Evolutionary conservation across 1,140 invertebrate genomes (phyloP).

Genomic region (Scaptomyza montana): DNA sequence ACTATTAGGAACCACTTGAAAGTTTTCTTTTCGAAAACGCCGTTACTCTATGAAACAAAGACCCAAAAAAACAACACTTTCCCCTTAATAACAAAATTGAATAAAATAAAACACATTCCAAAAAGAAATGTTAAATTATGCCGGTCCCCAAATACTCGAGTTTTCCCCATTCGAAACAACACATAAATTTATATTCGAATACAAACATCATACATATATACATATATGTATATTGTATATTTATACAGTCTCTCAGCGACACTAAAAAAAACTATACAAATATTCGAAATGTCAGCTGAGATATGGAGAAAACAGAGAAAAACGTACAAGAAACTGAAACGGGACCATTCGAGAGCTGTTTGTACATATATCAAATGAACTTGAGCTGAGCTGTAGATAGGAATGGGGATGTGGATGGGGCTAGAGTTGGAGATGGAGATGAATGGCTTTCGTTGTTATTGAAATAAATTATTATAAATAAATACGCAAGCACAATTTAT

Average conservation of each 20-base stretch:
- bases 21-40: constrained; percentile 9
- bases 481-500: constrained; percentile 79
- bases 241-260: constrained; percentile 49
- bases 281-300: not conserved
- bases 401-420: not conserved
- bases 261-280: constrained; percentile 22
- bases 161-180: constrained; percentile 42
- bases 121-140: constrained; percentile 60
- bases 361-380: too few species aligned
- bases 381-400: not conserved
- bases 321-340: constrained; percentile 5
- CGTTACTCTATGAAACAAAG: not conserved
- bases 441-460: constrained; percentile 73
- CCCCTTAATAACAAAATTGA: constrained; percentile 32
- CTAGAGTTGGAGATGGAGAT: constrained; percentile 31
- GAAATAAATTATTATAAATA: constrained; percentile 83
- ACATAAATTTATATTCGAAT: constrained; percentile 79
- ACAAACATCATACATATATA: not conserved
- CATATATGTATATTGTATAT: not conserved
- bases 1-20: constrained; percentile 4
- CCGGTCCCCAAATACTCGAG: constrained; percentile 47
- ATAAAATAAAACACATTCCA: constrained; percentile 21
- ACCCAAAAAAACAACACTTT: constrained; percentile 56
- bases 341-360: not conserved
- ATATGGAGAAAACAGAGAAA: not conserved